Evolutionary conservation across 2,113 vertebrate species (phyloP).

Genomic region (Laterallus jamaicensis): DNA sequence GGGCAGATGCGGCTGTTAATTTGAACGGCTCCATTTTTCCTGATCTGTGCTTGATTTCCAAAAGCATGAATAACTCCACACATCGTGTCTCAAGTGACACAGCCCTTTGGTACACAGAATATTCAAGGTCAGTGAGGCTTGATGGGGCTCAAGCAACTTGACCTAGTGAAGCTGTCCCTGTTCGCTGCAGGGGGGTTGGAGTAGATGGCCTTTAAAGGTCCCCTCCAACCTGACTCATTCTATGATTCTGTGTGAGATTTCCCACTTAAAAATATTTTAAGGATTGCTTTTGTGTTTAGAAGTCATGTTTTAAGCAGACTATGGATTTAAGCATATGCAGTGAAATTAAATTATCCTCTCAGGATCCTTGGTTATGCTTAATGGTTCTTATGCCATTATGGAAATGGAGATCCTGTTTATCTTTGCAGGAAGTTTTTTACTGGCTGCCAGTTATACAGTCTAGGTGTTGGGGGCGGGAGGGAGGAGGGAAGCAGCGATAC

Average conservation of each 20-base stretch:
- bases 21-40: background rate
- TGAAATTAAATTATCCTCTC: background rate
- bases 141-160: no score
- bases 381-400: background rate
- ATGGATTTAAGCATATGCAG: background rate
- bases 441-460: background rate
- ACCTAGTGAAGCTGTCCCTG: no score
- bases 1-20: background rate
- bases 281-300: background rate
- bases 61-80: background rate
- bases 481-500: accelerated
- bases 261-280: background rate
- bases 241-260: background rate
- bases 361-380: background rate
- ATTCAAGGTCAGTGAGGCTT: background rate
- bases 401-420: background rate
- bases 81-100: background rate
- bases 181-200: no score
- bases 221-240: no score
- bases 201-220: no score
- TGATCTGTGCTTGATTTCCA: background rate
- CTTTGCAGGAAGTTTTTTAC: background rate
- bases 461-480: background rate
- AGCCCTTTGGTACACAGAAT: background rate
- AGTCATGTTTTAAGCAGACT: background rate